Percentiles rank a stretch among this genome's conserved stretches.
Conservation (phyloP, 2,888 invertebrate genomes). For the Idaea dimidiata region DNA sequence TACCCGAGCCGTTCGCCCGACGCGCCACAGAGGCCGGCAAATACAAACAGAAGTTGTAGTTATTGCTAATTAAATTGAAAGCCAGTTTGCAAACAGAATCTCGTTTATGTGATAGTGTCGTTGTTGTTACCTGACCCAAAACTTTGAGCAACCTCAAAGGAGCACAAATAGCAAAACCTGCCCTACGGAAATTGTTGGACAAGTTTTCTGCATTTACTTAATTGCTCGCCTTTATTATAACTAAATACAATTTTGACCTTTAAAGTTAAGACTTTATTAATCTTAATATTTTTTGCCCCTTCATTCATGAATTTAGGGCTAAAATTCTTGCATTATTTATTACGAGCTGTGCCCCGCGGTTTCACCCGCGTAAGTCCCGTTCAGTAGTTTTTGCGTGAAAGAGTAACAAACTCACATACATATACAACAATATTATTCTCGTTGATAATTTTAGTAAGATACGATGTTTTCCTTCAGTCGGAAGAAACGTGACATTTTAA, state of each 20-base stretch:
- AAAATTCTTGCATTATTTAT: too few species aligned
- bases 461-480: too few species aligned
- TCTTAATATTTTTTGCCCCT: not conserved
- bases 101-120: constrained; percentile 65
- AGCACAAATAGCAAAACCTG: constrained; percentile 31
- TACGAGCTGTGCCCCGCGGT: too few species aligned
- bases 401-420: too few species aligned
- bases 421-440: too few species aligned
- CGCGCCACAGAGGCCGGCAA: constrained; percentile 16
- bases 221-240: constrained; percentile 12
- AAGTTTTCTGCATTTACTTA: constrained; percentile 40
- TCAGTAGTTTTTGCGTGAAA: too few species aligned
- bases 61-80: constrained; percentile 58
- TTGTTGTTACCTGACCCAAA: constrained; percentile 56
- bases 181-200: constrained; percentile 46
- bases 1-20: too few species aligned
- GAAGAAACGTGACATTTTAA: too few species aligned
- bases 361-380: too few species aligned
- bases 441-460: too few species aligned
- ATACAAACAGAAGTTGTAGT: constrained; percentile 29
- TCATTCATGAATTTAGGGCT: not conserved
- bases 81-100: constrained; percentile 54
- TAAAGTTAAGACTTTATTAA: not conserved
- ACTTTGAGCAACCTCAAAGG: constrained; percentile 52
- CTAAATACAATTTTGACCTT: not conserved